Percentiles rank a stretch among this genome's conserved stretches.
Evolutionary conservation across 2,797 vertebrate species (phyloP).

Genomic region (Acanthurus tractus): DNA sequence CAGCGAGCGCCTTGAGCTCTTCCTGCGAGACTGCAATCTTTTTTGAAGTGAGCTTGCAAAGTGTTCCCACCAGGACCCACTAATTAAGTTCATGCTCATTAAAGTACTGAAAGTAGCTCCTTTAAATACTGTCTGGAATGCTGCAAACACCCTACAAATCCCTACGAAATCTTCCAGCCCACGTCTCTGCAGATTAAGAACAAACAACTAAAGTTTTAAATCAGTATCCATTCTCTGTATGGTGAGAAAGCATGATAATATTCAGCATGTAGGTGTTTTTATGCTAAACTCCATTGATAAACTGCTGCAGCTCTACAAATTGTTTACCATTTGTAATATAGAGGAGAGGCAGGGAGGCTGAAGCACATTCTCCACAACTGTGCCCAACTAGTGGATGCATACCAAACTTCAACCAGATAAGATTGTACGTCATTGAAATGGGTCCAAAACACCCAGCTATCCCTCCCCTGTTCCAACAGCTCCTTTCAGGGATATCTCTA

Average conservation of each 20-base stretch:
- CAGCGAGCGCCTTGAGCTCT: slow-evolving; percentile 40
- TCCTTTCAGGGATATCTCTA: slow-evolving; percentile 83
- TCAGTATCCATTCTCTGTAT: background rate
- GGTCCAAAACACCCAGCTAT: slow-evolving; percentile 73
- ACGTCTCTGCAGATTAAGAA: slow-evolving; percentile 36
- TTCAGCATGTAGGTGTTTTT: slow-evolving; percentile 2
- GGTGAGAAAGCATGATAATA: slow-evolving; percentile 8
- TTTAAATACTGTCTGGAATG: slow-evolving; percentile 51
- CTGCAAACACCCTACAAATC: slow-evolving; percentile 52
- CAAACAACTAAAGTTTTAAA: background rate
- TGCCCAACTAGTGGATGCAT: slow-evolving; percentile 77
- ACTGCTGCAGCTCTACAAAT: slow-evolving; percentile 24
- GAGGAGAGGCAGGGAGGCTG: slow-evolving; percentile 39
- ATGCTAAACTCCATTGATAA: slow-evolving; percentile 4
- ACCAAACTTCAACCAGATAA: slow-evolving; percentile 82
- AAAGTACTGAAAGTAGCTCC: slow-evolving; percentile 49
- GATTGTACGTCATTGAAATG: slow-evolving; percentile 80
- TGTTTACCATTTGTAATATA: slow-evolving; percentile 50
- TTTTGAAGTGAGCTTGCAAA: slow-evolving; percentile 41
- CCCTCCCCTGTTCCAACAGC: slow-evolving; percentile 66
- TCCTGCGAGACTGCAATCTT: slow-evolving; percentile 33
- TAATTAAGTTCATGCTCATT: slow-evolving; percentile 67
- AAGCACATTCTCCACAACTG: slow-evolving; percentile 66
- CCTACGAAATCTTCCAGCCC: slow-evolving; percentile 28
- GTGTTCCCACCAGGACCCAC: slow-evolving; percentile 45